These are phyloP conservation scores for Acanthopagrus latus DNA, from an alignment of 2,797 vertebrate genomes.

Conservation along the genomic window DNA sequence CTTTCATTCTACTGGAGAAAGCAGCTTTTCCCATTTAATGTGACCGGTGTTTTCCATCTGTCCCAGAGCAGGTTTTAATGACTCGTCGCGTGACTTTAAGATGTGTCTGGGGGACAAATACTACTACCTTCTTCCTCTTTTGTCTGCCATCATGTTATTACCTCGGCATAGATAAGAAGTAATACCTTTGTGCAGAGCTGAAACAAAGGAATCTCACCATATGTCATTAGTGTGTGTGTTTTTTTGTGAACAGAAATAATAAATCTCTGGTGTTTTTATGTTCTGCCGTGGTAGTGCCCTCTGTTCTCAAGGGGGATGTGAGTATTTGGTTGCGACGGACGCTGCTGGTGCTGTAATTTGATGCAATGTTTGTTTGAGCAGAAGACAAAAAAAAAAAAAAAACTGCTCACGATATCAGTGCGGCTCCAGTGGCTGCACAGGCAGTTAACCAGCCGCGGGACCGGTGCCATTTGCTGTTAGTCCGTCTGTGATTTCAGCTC, in stretches of 20 bases:
- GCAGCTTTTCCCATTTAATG: constrained; percentile 43
- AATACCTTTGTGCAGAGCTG: neutral
- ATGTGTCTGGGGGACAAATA: constrained; percentile 7
- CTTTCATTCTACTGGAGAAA: constrained; percentile 47
- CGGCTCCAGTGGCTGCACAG: neutral
- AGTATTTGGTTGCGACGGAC: neutral
- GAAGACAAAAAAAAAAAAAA: too few species aligned
- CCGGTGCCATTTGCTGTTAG: neutral
- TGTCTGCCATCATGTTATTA: neutral
- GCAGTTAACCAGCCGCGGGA: neutral
- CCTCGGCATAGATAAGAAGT: neutral
- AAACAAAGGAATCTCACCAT: neutral
- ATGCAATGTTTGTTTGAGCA: neutral
- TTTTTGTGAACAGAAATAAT: neutral
- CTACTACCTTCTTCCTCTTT: neutral
- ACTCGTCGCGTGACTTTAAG: constrained; percentile 34
- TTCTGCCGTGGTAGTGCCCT: neutral
- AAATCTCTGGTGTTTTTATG: neutral
- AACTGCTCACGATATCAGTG: neutral
- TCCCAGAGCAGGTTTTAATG: constrained; percentile 49
- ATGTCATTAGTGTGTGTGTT: neutral
- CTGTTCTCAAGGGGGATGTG: neutral
- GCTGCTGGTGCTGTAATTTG: neutral
- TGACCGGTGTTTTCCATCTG: constrained; percentile 36
- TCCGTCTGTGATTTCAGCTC: neutral